These are phyloP conservation scores for Huso huso DNA, from an alignment of 2,797 vertebrate species.

Conservation along the genomic window DNA sequence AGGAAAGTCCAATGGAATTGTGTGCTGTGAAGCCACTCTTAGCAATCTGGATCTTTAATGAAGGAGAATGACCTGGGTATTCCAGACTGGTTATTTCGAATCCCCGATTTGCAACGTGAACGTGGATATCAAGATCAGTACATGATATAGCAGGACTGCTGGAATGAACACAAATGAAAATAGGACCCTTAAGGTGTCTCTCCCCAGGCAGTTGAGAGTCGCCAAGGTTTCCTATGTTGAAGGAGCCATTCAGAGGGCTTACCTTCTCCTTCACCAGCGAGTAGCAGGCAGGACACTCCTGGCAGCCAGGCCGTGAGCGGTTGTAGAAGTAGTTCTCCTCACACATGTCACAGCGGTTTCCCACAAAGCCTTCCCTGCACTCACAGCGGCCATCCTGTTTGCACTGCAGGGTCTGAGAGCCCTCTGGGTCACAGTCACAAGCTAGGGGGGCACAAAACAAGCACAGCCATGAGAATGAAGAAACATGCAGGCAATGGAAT, in stretches of 20 bases:
- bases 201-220: too few relatives aligned
- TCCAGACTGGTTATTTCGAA: too few relatives aligned
- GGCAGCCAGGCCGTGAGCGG: constrained; percentile 81
- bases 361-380: constrained; percentile 85
- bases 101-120: too few relatives aligned
- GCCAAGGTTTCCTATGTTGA: too few relatives aligned
- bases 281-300: constrained; percentile 93
- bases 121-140: too few relatives aligned
- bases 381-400: constrained; percentile 73
- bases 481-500: background rate
- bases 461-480: background rate
- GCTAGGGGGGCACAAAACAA: constrained; percentile 51
- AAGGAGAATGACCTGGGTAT: too few relatives aligned
- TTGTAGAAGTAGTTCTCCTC: constrained; percentile 98
- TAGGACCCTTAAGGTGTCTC: too few relatives aligned
- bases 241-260: background rate
- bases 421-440: constrained; percentile 88
- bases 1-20: too few relatives aligned
- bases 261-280: constrained; percentile 91
- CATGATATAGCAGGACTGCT: too few relatives aligned
- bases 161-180: too few relatives aligned
- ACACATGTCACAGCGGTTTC: constrained; percentile 85
- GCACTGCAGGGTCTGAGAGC: constrained; percentile 77
- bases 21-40: too few relatives aligned
- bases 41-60: too few relatives aligned